Evolutionary conservation across 2,113 vertebrate species (phyloP).

Genomic region (Antechinus stuartii): DNA sequence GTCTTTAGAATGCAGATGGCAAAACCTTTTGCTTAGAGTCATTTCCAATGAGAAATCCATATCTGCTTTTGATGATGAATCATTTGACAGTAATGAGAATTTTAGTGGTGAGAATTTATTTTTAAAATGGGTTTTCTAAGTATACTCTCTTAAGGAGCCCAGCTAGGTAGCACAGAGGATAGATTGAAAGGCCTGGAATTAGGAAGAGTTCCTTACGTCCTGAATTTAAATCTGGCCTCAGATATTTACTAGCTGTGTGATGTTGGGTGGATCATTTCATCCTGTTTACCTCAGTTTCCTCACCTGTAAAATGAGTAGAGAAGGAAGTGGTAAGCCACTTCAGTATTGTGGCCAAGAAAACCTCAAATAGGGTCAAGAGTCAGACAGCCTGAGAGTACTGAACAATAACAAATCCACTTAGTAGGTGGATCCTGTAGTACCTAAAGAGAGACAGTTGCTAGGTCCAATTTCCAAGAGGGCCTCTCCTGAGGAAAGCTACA

Average conservation of each 20-base stretch:
- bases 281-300: not conserved
- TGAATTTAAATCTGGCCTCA: not conserved
- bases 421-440: not conserved
- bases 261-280: not conserved
- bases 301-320: not conserved
- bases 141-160: not conserved
- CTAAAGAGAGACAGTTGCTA: not conserved
- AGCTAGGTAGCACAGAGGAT: not conserved
- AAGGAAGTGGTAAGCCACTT: not conserved
- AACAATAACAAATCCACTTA: not conserved
- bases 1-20: not conserved
- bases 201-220: not conserved
- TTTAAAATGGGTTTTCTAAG: not conserved
- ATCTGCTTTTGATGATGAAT: not conserved
- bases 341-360: not conserved
- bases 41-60: not conserved
- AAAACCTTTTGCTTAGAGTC: not conserved
- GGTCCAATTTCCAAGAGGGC: not conserved
- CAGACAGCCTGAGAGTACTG: not conserved
- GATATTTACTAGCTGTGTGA: not conserved
- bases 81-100: not conserved
- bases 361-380: not conserved
- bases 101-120: not conserved
- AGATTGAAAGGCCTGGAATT: not conserved
- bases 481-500: not conserved